Percentiles rank a stretch among this genome's conserved stretches.
These are phyloP conservation scores for zebrafish (Danio rerio) DNA, from an alignment of 2,113 vertebrate species.

Conservation along the genomic window DNA sequence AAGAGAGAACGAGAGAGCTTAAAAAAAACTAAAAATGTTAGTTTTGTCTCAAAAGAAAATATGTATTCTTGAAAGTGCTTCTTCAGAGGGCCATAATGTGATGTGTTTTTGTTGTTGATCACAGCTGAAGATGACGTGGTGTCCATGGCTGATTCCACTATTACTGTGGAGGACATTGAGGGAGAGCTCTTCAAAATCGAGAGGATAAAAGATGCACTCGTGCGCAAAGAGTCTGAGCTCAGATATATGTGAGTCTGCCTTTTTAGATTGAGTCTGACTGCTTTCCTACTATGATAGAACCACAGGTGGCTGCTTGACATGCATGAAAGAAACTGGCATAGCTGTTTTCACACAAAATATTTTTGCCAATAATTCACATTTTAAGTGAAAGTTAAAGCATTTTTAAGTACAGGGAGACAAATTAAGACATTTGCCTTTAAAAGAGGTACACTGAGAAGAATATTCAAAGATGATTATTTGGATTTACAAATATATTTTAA, in stretches of 20 bases:
- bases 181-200: conserved; percentile 84
- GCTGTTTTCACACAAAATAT: background rate
- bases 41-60: too few species aligned
- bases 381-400: too few species aligned
- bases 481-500: too few species aligned
- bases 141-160: conserved; percentile 82
- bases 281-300: background rate
- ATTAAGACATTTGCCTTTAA: too few species aligned
- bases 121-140: conserved; percentile 73
- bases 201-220: conserved; percentile 80
- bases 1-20: too few species aligned
- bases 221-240: conserved; percentile 82
- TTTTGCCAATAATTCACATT: too few species aligned
- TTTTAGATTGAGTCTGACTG: background rate
- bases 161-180: conserved; percentile 80
- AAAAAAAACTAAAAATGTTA: too few species aligned
- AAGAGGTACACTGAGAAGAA: too few species aligned
- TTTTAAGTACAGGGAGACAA: too few species aligned
- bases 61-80: background rate
- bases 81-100: background rate
- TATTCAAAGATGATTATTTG: too few species aligned
- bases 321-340: too few species aligned
- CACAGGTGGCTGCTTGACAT: background rate
- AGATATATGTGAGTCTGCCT: conserved; percentile 79
- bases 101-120: background rate